Conservation (phyloP, 2,113 vertebrate species). For the Rhinolophus sinicus region DNA sequence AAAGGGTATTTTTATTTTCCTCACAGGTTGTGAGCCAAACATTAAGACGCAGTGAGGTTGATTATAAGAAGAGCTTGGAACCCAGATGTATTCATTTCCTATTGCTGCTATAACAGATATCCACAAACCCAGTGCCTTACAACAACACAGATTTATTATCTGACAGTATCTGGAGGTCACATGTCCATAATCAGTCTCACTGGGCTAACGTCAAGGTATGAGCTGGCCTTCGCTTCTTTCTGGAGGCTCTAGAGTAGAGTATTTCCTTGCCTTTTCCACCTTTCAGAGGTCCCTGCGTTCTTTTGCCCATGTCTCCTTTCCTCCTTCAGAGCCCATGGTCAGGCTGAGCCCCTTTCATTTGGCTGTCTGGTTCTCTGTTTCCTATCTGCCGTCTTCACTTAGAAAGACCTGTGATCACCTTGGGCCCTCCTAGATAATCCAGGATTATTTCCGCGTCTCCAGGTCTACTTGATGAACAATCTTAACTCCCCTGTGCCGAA, state of each 20-base stretch:
- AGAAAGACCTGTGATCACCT: neutral
- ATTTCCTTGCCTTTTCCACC: neutral
- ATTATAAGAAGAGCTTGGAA: neutral
- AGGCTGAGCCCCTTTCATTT: fast-evolving
- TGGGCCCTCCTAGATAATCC: neutral
- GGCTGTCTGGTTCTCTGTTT: neutral
- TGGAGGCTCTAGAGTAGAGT: neutral
- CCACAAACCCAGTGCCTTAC: neutral
- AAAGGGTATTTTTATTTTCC: constrained; percentile 29
- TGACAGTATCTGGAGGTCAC: neutral
- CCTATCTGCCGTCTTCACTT: neutral
- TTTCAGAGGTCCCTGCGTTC: neutral
- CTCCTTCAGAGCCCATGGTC: neutral
- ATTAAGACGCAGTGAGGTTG: neutral
- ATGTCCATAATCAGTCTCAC: neutral
- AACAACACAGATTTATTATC: neutral
- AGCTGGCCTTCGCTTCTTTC: neutral
- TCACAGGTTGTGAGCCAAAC: neutral
- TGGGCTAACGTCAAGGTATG: neutral
- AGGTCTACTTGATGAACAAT: neutral
- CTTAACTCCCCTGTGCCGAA: neutral
- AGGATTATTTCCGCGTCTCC: neutral
- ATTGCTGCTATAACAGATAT: neutral
- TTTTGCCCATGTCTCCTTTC: neutral
- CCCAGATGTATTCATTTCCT: constrained; percentile 35